Conservation (phyloP, 2,888 invertebrate genomes). For the Lasius platythorax region DNA sequence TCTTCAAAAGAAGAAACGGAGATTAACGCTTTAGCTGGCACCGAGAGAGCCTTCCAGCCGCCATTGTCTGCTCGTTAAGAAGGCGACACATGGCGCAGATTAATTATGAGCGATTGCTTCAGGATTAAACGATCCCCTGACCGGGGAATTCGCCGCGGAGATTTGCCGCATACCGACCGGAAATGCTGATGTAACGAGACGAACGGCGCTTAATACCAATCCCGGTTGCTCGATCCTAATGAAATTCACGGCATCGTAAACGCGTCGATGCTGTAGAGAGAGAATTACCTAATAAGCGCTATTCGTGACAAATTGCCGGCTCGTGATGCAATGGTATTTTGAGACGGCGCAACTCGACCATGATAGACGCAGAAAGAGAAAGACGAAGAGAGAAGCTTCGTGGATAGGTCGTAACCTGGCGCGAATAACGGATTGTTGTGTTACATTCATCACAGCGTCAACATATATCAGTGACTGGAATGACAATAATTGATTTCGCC, state of each 20-base stretch:
- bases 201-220: slow-evolving; percentile 72
- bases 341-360: slow-evolving; percentile 71
- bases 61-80: slow-evolving; percentile 59
- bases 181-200: slow-evolving; percentile 61
- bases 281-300: slow-evolving; percentile 85
- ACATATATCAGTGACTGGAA: slow-evolving; percentile 82
- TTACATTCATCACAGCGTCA: slow-evolving; percentile 82
- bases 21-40: slow-evolving; percentile 49
- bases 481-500: slow-evolving; percentile 85
- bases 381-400: slow-evolving; percentile 28
- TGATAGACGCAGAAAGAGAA: slow-evolving; percentile 28
- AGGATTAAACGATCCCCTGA: slow-evolving; percentile 51
- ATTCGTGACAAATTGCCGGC: slow-evolving; percentile 84
- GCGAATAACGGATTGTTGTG: slow-evolving; percentile 83
- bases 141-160: slow-evolving; percentile 38
- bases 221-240: slow-evolving; percentile 78
- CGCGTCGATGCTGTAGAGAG: slow-evolving; percentile 81
- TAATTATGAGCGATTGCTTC: slow-evolving; percentile 60
- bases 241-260: slow-evolving; percentile 83
- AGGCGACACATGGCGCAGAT: slow-evolving; percentile 57
- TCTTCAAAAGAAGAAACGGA: slow-evolving; percentile 41
- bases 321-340: slow-evolving; percentile 83
- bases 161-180: slow-evolving; percentile 44
- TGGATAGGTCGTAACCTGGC: slow-evolving; percentile 66
- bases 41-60: slow-evolving; percentile 37